Base-by-base conservation (phyloP, 2,888 invertebrate species). In the Euphydryas editha region DNA sequence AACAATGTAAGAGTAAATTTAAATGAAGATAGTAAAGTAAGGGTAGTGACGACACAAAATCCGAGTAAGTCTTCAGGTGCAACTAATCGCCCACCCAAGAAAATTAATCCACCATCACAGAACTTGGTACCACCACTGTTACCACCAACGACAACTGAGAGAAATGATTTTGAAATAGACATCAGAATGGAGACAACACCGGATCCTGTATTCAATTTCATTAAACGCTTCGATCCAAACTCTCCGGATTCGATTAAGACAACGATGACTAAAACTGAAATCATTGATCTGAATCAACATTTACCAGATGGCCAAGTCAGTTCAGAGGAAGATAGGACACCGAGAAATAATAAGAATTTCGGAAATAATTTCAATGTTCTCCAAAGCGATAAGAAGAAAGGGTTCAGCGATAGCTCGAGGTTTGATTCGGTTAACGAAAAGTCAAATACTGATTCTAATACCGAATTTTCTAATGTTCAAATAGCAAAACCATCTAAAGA, bases 161-260 rank as follows among this genome's bases (percentile, higher is more conserved):
- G 76, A 39, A 75, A 81, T 5, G 84, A 82, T 39, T 76, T 72
- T n/a, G 73, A 78, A 15, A 68, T 81, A 6, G 82, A 83, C 44
- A 67, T 76, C 49, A 81, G 76, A 79, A 79, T 72, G 73, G 82
- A 78, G 62, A 72, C 76, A 10, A 69, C 75, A 1, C 74, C 78
- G 59, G 89, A 90, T 55, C 79, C 87, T 0, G 87, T 92, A 0
- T 81, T 86, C 56, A 84, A 86, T 36, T 93, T 93, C 71, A 92
- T 93, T 20, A 93, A 90, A 68, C 87, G 91, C 4, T 93, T 93
- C 72, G 90, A 92, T 51, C 92, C 93, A 0, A 88, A 87, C 69
- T 86, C 89, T 0, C 85, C 88, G 0, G 86, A 86, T 71, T 82
- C 85, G 1, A 76, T 80, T 17, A 85, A 86, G 70, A 89, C 90